Evolutionary conservation across 2,888 invertebrate species (phyloP).

Genomic region (Creontiades dilutus): DNA sequence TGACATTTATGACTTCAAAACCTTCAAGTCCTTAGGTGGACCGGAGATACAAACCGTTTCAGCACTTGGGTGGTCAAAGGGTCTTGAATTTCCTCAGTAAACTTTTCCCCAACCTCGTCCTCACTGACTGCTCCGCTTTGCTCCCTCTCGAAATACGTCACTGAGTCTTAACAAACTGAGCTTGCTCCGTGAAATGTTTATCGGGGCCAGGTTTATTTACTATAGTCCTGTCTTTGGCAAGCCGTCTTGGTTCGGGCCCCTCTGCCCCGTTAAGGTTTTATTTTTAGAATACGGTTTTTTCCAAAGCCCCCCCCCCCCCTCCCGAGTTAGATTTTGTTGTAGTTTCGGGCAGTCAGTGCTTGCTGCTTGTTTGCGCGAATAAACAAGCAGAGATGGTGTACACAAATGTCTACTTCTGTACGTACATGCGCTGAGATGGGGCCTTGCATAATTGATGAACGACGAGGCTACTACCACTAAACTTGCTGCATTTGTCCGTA

Average conservation of each 20-base stretch:
- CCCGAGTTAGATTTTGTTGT: not conserved
- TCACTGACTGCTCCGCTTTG: constrained; percentile 2
- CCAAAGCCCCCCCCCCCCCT: not conserved
- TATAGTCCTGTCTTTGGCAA: constrained; percentile 17
- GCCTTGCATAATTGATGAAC: too few species aligned
- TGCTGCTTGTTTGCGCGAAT: not conserved
- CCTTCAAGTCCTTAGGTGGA: not conserved
- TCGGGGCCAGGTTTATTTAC: constrained; percentile 19
- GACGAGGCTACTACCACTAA: too few species aligned
- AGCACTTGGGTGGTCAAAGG: constrained; percentile 36
- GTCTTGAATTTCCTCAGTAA: not conserved
- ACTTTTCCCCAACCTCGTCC: not conserved
- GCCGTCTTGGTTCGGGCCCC: constrained; percentile 1
- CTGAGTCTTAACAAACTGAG: constrained; percentile 2
- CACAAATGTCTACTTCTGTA: too few species aligned
- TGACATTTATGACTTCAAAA: not conserved
- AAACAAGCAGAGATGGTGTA: too few species aligned
- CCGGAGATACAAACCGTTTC: not conserved
- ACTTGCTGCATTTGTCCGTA: too few species aligned
- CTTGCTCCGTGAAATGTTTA: constrained; percentile 14
- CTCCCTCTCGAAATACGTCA: constrained; percentile 15
- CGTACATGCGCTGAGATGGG: too few species aligned
- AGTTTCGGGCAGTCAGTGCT: not conserved
- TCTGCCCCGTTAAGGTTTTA: constrained; percentile 5
- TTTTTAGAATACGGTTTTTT: not conserved